Conservation (phyloP, 2,797 vertebrate species). For the Labroides dimidiatus region DNA sequence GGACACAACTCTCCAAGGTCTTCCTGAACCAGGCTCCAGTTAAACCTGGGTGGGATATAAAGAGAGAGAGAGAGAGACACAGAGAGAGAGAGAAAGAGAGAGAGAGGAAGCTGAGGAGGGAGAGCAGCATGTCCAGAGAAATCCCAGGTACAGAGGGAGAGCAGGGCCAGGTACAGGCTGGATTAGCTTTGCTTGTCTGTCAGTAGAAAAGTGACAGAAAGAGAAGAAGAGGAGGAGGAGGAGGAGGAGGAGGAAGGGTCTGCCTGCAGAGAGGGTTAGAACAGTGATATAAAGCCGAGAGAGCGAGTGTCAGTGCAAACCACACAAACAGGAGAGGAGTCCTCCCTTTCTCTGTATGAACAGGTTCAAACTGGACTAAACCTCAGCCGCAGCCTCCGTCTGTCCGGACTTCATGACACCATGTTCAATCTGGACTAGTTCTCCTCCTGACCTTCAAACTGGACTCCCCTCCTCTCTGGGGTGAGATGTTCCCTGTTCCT, state of each 20-base stretch:
- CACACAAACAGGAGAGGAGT: constrained; percentile 14
- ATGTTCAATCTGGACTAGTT: neutral
- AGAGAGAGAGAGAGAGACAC: too few relatives aligned
- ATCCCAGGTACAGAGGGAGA: constrained; percentile 37
- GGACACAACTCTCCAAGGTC: too few relatives aligned
- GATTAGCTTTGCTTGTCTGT: constrained; percentile 53
- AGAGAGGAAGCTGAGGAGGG: constrained; percentile 11
- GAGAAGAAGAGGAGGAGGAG: too few relatives aligned
- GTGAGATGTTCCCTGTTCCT: too few relatives aligned
- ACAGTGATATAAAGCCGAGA: constrained; percentile 51
- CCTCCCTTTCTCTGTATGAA: too few relatives aligned
- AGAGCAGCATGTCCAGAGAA: constrained; percentile 37
- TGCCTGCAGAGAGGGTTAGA: constrained; percentile 59
- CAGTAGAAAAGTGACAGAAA: neutral
- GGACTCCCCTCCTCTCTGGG: too few relatives aligned
- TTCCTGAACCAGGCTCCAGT: too few relatives aligned
- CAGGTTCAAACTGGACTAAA: too few relatives aligned
- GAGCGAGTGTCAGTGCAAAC: constrained; percentile 5
- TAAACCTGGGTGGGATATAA: too few relatives aligned
- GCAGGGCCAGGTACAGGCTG: constrained; percentile 34
- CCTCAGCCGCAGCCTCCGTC: too few relatives aligned
- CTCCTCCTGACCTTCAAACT: neutral
- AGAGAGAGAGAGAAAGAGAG: too few relatives aligned
- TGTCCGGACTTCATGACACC: too few relatives aligned
- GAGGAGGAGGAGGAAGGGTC: constrained; percentile 4